These are phyloP conservation scores for Nematolebias whitei DNA, from an alignment of 2,113 vertebrate species.

Conservation along the genomic window DNA sequence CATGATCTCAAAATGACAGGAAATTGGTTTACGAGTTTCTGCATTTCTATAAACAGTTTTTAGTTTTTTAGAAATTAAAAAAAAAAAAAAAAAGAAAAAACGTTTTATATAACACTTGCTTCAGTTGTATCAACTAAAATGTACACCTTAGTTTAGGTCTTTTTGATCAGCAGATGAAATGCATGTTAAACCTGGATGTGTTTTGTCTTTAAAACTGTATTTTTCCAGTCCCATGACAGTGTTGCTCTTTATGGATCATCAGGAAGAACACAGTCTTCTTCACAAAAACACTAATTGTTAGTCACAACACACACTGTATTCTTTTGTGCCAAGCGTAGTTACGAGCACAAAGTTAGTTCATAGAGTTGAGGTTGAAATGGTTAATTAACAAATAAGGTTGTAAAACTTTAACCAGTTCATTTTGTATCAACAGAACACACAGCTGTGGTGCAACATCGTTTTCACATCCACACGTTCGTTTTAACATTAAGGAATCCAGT, in stretches of 20 bases:
- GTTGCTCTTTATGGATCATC: constrained; percentile 1
- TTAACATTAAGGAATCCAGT: constrained; percentile 9
- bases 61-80: too few species aligned
- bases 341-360: neutral
- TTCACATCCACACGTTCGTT: neutral
- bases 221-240: too few species aligned
- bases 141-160: too few species aligned
- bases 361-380: neutral
- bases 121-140: too few species aligned
- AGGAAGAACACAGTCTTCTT: neutral
- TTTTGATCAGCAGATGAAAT: too few species aligned
- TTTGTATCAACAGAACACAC: too few species aligned
- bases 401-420: constrained; percentile 7
- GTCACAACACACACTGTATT: neutral
- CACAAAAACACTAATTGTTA: neutral
- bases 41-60: too few species aligned
- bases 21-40: too few species aligned
- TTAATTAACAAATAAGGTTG: constrained; percentile 2
- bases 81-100: too few species aligned
- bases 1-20: too few species aligned
- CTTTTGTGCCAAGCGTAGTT: neutral
- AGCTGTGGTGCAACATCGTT: constrained; percentile 8
- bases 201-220: neutral
- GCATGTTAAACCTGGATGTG: neutral
- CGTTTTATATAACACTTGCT: too few species aligned